A percentile compares a stretch with the other conserved stretches of the same genome.
Conservation (phyloP, 2,797 vertebrate genomes). For the Columba guinea region DNA sequence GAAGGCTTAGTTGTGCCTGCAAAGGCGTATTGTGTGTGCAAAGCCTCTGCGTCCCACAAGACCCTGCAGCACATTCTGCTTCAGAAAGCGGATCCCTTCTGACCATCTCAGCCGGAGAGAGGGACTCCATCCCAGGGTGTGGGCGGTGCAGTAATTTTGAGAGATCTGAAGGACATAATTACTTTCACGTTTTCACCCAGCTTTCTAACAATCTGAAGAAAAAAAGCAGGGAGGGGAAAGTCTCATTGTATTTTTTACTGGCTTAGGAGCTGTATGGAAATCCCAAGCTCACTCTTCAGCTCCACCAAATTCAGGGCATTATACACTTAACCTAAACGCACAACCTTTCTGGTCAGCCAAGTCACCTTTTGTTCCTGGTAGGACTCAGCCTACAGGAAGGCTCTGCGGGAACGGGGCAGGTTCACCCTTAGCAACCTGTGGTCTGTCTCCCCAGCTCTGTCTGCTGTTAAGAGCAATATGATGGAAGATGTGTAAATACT, state of each 20-base stretch:
- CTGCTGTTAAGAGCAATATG: background rate
- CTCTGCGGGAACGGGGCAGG: background rate
- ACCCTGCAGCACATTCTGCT: background rate
- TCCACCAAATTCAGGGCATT: background rate
- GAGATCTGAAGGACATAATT: background rate
- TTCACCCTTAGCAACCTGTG: background rate
- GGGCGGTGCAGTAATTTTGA: background rate
- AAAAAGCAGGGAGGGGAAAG: background rate
- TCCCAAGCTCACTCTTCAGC: background rate
- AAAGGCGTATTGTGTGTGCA: rapidly evolving
- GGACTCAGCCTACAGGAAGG: background rate
- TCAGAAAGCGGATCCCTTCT: background rate
- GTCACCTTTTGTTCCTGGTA: background rate
- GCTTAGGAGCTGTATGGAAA: background rate
- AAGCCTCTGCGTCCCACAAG: background rate
- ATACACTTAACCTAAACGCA: background rate
- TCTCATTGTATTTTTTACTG: background rate
- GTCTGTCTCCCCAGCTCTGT: background rate
- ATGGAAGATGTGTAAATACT: background rate
- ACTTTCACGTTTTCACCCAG: background rate
- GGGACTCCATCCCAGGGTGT: background rate
- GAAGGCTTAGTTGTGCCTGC: background rate
- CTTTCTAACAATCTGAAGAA: background rate
- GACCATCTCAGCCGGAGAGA: background rate
- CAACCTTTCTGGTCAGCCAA: background rate